These are phyloP conservation scores for Geotrypetes seraphini DNA, from an alignment of 2,797 vertebrate species.

Conservation along the genomic window DNA sequence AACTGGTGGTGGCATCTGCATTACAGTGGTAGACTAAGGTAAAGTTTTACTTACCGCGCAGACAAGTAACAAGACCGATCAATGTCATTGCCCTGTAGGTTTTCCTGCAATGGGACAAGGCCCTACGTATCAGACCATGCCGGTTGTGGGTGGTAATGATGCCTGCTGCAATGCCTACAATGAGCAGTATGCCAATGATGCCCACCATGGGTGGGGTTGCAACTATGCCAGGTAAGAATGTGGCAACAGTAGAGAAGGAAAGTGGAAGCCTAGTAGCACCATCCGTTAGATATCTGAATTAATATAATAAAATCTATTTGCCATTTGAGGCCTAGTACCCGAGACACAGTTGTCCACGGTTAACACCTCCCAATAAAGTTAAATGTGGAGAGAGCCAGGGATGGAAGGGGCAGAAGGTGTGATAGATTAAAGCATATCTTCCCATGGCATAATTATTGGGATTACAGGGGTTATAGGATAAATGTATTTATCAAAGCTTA, in stretches of 20 bases:
- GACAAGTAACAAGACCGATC: background rate
- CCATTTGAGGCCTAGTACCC: too few relatives aligned
- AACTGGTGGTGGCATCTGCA: background rate
- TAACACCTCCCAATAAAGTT: too few relatives aligned
- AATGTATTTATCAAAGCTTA: too few relatives aligned
- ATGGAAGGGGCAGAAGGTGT: too few relatives aligned
- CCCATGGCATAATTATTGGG: too few relatives aligned
- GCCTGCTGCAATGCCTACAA: constrained; percentile 44
- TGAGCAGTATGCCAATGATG: constrained; percentile 44
- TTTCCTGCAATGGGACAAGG: constrained; percentile 51
- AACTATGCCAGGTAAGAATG: constrained; percentile 59
- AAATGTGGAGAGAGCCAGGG: too few relatives aligned
- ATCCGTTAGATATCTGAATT: too few relatives aligned
- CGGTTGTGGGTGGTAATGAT: constrained; percentile 59
- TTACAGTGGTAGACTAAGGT: background rate
- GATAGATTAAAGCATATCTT: too few relatives aligned
- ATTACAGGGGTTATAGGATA: too few relatives aligned
- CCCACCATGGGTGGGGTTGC: constrained; percentile 16
- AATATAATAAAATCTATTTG: too few relatives aligned
- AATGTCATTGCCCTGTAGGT: constrained; percentile 37
- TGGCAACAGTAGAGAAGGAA: background rate
- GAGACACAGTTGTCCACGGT: too few relatives aligned
- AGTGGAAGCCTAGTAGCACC: too few relatives aligned
- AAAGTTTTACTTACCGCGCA: background rate
- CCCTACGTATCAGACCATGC: constrained; percentile 59